Evolutionary conservation across 1,140 invertebrate species (phyloP).

Genomic region (Drosophila lowei): DNA sequence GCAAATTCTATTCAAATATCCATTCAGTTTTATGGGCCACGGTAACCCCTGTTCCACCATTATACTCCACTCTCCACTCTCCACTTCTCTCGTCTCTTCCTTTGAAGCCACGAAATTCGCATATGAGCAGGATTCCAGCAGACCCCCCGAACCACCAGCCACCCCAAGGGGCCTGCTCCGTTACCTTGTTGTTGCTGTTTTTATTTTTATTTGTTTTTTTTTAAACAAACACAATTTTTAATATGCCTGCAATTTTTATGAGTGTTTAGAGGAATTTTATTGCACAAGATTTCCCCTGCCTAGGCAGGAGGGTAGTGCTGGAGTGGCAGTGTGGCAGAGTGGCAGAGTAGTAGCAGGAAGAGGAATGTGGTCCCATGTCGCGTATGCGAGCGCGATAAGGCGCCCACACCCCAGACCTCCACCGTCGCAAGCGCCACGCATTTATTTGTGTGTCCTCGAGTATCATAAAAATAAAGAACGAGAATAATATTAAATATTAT

Average conservation of each 20-base stretch:
- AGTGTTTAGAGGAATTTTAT: conserved; percentile 83
- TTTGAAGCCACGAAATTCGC: conserved; percentile 61
- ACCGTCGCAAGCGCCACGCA: conserved; percentile 11
- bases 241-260: conserved; percentile 83
- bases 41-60: conserved; percentile 3
- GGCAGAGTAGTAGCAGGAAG: not conserved
- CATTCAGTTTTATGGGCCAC: conserved; percentile 77
- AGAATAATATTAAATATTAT: conserved; percentile 78
- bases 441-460: conserved; percentile 67
- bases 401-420: conserved; percentile 17
- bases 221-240: conserved; percentile 82
- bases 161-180: conserved; percentile 30
- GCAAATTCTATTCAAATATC: conserved; percentile 82
- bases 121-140: conserved; percentile 66
- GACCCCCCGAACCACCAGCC: not conserved
- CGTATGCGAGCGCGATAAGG: conserved; percentile 76
- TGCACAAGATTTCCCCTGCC: conserved; percentile 76
- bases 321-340: too few relatives aligned
- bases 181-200: conserved; percentile 41
- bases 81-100: conserved; percentile 3
- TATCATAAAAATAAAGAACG: conserved; percentile 78
- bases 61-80: too few relatives aligned
- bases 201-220: conserved; percentile 55
- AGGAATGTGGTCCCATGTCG: conserved; percentile 51
- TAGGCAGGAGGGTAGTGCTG: conserved; percentile 26